Conservation (phyloP, 2,797 vertebrate species). For the Staurois parvus region DNA sequence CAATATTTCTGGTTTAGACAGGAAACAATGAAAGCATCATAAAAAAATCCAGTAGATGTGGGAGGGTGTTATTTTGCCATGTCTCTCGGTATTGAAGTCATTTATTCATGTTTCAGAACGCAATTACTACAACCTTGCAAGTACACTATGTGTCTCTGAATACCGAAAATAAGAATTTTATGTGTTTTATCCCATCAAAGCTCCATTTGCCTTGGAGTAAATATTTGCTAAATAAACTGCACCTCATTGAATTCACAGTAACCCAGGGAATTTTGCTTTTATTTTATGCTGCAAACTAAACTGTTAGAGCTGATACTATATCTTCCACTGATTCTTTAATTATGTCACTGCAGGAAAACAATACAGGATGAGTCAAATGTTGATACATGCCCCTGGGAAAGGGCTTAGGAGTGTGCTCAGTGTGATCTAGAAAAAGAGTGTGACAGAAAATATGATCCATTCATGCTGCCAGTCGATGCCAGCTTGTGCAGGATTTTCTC, state of each 20-base stretch:
- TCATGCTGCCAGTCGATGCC: background rate
- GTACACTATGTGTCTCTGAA: slow-evolving; percentile 25
- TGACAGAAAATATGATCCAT: background rate
- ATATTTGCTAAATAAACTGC: slow-evolving; percentile 56
- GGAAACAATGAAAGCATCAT: slow-evolving; percentile 39
- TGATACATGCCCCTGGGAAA: background rate
- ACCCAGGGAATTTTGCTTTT: slow-evolving; percentile 5
- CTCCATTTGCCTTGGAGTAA: slow-evolving; percentile 43
- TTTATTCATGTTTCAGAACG: slow-evolving; percentile 52
- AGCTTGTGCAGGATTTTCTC: background rate
- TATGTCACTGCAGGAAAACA: slow-evolving; percentile 35
- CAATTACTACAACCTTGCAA: slow-evolving; percentile 55
- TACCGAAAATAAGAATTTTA: slow-evolving; percentile 43
- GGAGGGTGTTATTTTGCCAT: slow-evolving; percentile 26
- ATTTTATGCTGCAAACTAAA: slow-evolving; percentile 28
- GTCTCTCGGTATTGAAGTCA: slow-evolving; percentile 45
- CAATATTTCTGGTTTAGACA: slow-evolving; percentile 9
- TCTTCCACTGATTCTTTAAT: slow-evolving; percentile 35
- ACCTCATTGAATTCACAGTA: slow-evolving; percentile 45
- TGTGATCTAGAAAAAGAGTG: background rate
- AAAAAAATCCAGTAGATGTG: slow-evolving; percentile 24
- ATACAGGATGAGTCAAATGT: background rate
- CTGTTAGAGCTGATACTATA: slow-evolving; percentile 13
- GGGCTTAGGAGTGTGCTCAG: background rate
- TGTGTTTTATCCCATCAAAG: slow-evolving; percentile 55